phyloP scores from a whole-genome alignment of 2,113 vertebrate species.

The Eclectus roratus region DNA sequence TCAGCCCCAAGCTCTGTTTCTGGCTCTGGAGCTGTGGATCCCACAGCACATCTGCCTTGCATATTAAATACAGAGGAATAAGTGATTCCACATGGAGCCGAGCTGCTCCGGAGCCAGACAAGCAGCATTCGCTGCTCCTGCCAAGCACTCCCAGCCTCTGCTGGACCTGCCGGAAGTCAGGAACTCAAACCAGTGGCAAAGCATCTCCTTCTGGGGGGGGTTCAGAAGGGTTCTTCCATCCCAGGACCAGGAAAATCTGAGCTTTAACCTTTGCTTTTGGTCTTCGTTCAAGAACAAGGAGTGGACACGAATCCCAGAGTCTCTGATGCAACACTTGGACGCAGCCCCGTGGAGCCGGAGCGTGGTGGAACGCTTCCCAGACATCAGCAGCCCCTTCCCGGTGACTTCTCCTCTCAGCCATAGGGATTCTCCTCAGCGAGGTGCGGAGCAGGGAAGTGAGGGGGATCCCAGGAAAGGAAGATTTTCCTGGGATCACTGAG shows the following conservation, averaged over 20 bases:
- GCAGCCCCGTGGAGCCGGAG: background rate
- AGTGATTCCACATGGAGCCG: conserved; percentile 14
- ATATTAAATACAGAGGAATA: background rate
- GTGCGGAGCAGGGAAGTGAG: background rate
- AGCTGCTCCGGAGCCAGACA: background rate
- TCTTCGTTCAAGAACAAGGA: background rate
- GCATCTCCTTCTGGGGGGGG: background rate
- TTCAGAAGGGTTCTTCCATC: background rate
- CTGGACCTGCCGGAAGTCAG: background rate
- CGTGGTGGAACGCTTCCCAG: background rate
- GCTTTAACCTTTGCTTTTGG: background rate
- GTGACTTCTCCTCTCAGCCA: background rate
- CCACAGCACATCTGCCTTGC: background rate
- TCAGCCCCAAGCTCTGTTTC: background rate
- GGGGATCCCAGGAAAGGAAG: background rate
- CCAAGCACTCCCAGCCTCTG: background rate
- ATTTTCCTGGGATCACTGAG: background rate
- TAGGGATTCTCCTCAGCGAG: background rate
- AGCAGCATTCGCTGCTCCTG: background rate
- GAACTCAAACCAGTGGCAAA: background rate
- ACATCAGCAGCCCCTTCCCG: background rate
- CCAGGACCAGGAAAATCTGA: background rate
- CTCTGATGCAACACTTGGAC: background rate
- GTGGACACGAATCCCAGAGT: background rate
- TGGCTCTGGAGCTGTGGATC: background rate